These are phyloP conservation scores for Bos indicus DNA, from an alignment of 2,113 vertebrate species.

Conservation along the genomic window DNA sequence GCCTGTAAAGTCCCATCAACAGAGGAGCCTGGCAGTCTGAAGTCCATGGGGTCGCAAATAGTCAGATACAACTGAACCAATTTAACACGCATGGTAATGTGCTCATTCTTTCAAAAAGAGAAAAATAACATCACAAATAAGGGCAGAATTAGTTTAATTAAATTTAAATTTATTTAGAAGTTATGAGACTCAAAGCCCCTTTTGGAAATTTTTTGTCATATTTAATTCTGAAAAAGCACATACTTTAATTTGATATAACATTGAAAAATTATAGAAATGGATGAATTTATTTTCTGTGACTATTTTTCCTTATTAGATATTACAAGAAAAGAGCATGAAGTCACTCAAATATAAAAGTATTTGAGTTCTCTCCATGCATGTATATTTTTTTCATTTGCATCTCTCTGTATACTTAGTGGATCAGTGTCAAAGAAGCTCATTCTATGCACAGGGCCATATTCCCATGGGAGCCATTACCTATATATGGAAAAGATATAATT, in stretches of 20 bases:
- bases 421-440: background rate
- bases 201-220: background rate
- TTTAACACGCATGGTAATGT: background rate
- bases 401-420: background rate
- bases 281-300: background rate
- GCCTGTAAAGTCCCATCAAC: background rate
- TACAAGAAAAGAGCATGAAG: background rate
- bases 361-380: background rate
- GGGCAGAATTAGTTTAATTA: background rate
- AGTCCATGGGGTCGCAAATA: background rate
- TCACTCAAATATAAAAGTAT: background rate
- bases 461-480: background rate
- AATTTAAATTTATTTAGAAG: slow-evolving; percentile 13
- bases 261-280: background rate
- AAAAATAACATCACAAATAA: background rate
- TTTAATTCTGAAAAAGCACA: background rate
- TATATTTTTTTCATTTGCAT: background rate
- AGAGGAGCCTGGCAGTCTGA: background rate
- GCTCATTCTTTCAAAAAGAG: background rate
- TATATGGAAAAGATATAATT: background rate
- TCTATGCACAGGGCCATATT: background rate
- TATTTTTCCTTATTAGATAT: background rate
- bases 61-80: background rate
- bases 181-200: background rate
- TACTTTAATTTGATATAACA: background rate